Percentiles rank a stretch among this genome's conserved stretches.
Conservation (phyloP, 1,140 invertebrate genomes). For the Saccostrea echinata region DNA sequence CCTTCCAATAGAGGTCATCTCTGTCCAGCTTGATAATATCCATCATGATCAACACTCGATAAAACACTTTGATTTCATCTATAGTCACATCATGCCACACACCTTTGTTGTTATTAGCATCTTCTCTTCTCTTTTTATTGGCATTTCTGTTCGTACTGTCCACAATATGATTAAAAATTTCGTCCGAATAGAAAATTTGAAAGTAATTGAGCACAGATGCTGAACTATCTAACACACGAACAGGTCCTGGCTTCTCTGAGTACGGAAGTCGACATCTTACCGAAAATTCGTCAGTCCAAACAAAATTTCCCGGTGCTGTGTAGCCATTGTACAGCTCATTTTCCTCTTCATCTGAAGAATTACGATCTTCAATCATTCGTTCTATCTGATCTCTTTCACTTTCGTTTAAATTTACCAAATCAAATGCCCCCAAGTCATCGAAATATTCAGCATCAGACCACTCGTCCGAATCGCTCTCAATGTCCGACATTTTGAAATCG, state of each 20-base stretch:
- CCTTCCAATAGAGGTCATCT: neutral
- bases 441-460: conserved; percentile 12
- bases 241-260: neutral
- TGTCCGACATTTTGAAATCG: neutral
- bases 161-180: neutral
- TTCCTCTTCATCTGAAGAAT: neutral
- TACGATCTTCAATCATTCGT: neutral
- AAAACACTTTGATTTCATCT: neutral
- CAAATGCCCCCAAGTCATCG: neutral
- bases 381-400: neutral
- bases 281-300: neutral
- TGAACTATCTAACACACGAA: neutral
- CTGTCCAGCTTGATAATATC: too few species aligned
- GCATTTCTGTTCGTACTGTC: neutral
- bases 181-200: neutral
- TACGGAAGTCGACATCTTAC: conserved; percentile 5
- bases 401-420: neutral
- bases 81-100: neutral
- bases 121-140: neutral
- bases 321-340: neutral
- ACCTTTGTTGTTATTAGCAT: neutral
- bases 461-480: neutral
- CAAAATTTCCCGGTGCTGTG: neutral
- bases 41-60: neutral
- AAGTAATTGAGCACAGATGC: neutral